A percentile compares a stretch with the other conserved stretches of the same genome.
Conservation (phyloP, 2,113 vertebrate species). For the Sinocyclocheilus anophthalmus region DNA sequence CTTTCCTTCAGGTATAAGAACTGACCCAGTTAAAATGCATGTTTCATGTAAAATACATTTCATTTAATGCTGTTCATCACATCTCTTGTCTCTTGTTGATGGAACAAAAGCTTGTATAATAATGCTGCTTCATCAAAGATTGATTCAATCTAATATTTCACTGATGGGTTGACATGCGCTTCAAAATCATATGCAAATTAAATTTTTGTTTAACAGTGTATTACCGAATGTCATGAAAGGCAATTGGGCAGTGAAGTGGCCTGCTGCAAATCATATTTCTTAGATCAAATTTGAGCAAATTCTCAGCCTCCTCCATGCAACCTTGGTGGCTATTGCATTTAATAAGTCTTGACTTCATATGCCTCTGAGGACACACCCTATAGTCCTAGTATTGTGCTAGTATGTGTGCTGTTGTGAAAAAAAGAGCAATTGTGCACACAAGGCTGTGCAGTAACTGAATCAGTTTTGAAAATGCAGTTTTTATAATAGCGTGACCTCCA, state of each 20-base stretch:
- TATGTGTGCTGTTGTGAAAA: not conserved
- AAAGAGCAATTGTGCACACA: not conserved
- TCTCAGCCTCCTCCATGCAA: not conserved
- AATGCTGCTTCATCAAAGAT: constrained; percentile 11
- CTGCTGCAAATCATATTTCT: not conserved
- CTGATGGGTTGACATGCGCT: not conserved
- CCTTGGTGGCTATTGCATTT: not conserved
- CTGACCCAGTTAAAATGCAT: not conserved
- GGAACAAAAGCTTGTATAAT: not conserved
- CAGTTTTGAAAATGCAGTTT: not conserved
- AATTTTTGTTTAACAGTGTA: constrained; percentile 8
- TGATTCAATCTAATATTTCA: not conserved
- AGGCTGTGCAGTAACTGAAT: not conserved
- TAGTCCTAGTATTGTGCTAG: not conserved
- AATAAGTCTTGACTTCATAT: not conserved
- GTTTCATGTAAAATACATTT: not conserved
- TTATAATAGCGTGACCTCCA: not conserved
- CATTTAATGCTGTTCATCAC: not conserved
- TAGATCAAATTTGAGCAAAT: not conserved
- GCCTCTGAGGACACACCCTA: not conserved
- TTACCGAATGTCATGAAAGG: not conserved
- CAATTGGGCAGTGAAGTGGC: not conserved
- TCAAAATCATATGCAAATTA: not conserved
- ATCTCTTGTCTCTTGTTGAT: not conserved
- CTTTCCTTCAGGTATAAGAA: not conserved